Evolutionary conservation across 2,797 vertebrate species (phyloP), one percentile per base, ranked within the genome.

Genomic region (Rachycentron canadum): DNA sequence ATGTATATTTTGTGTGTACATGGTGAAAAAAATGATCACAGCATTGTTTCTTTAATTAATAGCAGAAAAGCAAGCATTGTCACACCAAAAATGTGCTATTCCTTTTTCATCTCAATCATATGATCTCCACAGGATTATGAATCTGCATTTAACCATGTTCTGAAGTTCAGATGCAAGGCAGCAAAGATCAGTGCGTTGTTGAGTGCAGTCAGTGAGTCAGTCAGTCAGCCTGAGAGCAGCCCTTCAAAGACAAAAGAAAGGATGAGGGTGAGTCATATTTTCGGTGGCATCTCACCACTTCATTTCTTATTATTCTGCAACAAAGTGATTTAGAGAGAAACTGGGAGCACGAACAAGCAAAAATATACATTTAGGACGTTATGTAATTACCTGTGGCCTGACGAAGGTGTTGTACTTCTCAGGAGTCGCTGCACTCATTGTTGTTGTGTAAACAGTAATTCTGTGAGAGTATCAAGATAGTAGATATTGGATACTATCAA

Each of bases 381-480:
- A 63, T 32, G 47, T 28, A 28, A 53, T 86, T 90, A 94, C 93
- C 93, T 88, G 14, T 5, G 77, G 21, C 83, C 93, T 89, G 76
- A 96, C 57, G 2, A 85, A 5, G 36, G 94, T 88, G 2, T 11
- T 83, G 78, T 95, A 96, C 32, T 90, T 88, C n/a, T 91, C 86
- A 2, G 94, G 94, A 10, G 70, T 7, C 19, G 87, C 93, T 32
- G 94, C 94, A 52, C 88, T 94, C 95, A 96, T 96, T 34, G 86
- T 58, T n/a, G 95, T 95, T 4, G 95, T 95, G 70, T 95, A 96
- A 62, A 96, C 72, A 0, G 95, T 95, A 7, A 73, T 77, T 32
- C 95, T 96, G 78, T 13, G 66, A 85, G 30, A 79, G 60, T 60
- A 49, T 67, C 0, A 64, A 60, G 30, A 70, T 2, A 75, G 32